Conservation (phyloP, 2,113 vertebrate genomes). For the Corapipo altera region DNA sequence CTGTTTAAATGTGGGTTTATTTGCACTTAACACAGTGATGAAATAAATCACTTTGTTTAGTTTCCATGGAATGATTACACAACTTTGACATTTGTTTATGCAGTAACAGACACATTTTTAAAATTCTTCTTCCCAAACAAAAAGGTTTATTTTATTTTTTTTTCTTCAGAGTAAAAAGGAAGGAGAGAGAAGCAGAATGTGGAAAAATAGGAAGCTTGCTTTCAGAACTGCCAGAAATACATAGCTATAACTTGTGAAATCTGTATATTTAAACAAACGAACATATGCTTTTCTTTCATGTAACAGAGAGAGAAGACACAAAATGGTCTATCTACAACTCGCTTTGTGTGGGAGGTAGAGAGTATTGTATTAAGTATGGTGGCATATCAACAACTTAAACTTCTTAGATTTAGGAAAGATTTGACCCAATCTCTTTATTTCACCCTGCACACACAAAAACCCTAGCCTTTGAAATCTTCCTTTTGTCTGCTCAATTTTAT, state of each 20-base stretch:
- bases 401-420: neutral
- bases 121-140: neutral
- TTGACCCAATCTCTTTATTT: neutral
- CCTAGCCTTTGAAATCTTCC: neutral
- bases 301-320: neutral
- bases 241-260: neutral
- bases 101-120: neutral
- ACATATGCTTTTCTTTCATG: constrained; percentile 11
- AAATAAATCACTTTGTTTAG: neutral
- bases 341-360: neutral
- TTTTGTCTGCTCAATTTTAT: neutral
- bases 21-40: neutral
- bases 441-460: neutral
- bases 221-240: neutral
- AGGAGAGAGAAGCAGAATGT: neutral
- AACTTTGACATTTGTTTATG: neutral
- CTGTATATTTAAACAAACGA: constrained; percentile 23
- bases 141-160: neutral
- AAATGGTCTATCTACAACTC: neutral
- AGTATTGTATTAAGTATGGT: neutral
- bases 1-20: neutral
- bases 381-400: neutral
- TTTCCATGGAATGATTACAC: neutral
- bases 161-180: neutral
- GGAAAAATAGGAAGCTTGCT: neutral